phyloP scores from a whole-genome alignment of 2,888 invertebrate genomes.

The Acronicta leporina region DNA sequence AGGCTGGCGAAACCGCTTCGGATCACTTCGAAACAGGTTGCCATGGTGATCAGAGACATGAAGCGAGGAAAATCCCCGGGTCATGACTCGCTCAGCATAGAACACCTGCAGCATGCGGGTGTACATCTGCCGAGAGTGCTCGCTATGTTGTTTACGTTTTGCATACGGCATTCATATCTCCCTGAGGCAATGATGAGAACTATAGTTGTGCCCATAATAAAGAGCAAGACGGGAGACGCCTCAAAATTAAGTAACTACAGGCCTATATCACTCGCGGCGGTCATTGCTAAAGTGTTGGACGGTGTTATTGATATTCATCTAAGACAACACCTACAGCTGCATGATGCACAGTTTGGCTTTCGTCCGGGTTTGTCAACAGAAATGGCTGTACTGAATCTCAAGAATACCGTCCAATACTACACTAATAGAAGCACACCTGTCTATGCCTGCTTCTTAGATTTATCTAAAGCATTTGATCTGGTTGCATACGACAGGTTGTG shows the following conservation, averaged over 20 bases:
- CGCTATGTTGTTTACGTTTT: background rate
- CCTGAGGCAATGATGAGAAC: background rate
- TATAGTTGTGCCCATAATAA: background rate
- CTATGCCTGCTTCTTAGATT: too few species aligned
- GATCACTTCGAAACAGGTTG: too few species aligned
- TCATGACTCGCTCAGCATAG: background rate
- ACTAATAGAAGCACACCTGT: background rate
- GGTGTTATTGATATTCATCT: background rate
- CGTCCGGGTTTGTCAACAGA: constrained; percentile 1
- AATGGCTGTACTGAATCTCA: background rate
- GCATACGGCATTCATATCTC: background rate
- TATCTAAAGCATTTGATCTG: too few species aligned
- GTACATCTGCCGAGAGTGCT: background rate
- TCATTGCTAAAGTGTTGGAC: background rate
- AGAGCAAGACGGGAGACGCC: constrained; percentile 3
- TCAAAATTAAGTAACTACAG: background rate
- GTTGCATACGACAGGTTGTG: background rate
- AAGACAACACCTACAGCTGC: background rate
- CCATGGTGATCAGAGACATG: too few species aligned
- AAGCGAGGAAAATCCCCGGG: background rate
- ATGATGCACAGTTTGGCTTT: constrained; percentile 1
- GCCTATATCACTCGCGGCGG: constrained; percentile 1
- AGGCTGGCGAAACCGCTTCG: too few species aligned
- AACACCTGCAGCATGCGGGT: background rate
- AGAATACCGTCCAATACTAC: background rate